These are phyloP conservation scores for Atopsyche davidsoni DNA, from an alignment of 1,140 invertebrate genomes.

Conservation along the genomic window DNA sequence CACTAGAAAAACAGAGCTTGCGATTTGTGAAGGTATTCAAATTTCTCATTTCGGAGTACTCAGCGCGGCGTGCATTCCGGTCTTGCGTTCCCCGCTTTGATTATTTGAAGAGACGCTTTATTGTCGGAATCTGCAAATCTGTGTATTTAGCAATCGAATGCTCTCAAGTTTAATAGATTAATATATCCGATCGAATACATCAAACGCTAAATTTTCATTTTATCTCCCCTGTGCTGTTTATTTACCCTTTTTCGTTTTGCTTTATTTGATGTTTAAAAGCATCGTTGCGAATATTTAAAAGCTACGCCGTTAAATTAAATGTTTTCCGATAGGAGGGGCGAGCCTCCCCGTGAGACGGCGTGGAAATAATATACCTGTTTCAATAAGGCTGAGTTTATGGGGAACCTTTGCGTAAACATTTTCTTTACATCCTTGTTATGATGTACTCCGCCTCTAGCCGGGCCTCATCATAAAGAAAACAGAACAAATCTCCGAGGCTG, in stretches of 20 bases:
- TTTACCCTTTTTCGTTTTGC: not conserved
- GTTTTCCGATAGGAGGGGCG: not conserved
- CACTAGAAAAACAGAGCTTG: too few relatives aligned
- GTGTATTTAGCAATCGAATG: too few relatives aligned
- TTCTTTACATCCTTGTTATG: slow-evolving; percentile 20
- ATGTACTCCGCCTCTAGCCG: slow-evolving; percentile 8
- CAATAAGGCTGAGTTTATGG: slow-evolving; percentile 22
- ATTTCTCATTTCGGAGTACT: too few relatives aligned
- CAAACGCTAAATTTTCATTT: not conserved
- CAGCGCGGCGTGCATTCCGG: too few relatives aligned
- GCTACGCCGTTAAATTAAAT: not conserved
- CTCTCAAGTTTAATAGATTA: too few relatives aligned
- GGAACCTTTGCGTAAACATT: slow-evolving; percentile 19
- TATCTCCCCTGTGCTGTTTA: not conserved
- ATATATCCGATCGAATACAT: slow-evolving; percentile 1
- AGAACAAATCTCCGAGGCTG: slow-evolving; percentile 1
- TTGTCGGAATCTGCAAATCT: too few relatives aligned
- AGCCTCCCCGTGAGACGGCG: not conserved
- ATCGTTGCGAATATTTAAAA: not conserved
- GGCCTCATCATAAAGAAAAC: slow-evolving; percentile 14
- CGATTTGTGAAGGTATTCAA: too few relatives aligned
- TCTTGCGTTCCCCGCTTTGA: too few relatives aligned
- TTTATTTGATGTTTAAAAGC: not conserved
- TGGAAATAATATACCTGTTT: slow-evolving; percentile 10
- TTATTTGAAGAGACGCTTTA: too few relatives aligned